These are phyloP conservation scores for Tenodera sinensis DNA, from an alignment of 2,888 invertebrate genomes.

Conservation along the genomic window DNA sequence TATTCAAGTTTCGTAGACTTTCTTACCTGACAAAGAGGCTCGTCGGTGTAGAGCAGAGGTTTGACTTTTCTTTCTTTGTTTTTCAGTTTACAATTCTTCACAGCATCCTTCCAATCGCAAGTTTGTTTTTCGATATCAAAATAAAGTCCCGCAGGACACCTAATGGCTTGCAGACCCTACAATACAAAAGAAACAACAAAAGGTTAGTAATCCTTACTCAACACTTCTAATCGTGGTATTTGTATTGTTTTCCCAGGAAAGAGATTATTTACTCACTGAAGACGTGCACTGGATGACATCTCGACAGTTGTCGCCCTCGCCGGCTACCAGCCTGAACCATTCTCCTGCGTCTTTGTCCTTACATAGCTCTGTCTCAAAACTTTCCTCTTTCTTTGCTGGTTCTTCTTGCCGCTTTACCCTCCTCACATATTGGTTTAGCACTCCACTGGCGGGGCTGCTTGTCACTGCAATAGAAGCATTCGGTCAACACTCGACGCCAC, in stretches of 20 bases:
- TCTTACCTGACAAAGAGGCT: constrained; percentile 67
- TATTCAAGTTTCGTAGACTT: neutral
- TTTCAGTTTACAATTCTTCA: constrained; percentile 89
- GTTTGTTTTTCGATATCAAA: constrained; percentile 95
- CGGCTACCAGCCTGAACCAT: constrained; percentile 88
- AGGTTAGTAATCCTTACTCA: too few species aligned
- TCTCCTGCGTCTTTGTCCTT: constrained; percentile 93
- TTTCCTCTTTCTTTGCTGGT: constrained; percentile 70
- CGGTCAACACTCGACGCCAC: neutral
- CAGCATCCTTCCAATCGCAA: constrained; percentile 90
- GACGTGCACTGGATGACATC: constrained; percentile 94
- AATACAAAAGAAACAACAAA: constrained; percentile 11
- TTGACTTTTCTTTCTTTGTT: constrained; percentile 85
- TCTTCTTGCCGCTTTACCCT: constrained; percentile 54
- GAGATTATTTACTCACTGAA: constrained; percentile 60
- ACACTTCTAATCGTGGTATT: neutral
- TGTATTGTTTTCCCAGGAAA: neutral
- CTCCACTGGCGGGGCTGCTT: neutral
- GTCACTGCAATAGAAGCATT: constrained; percentile 14
- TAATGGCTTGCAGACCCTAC: constrained; percentile 86
- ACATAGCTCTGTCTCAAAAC: constrained; percentile 84
- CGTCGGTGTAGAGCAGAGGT: constrained; percentile 82
- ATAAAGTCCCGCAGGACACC: constrained; percentile 87
- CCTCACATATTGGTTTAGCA: constrained; percentile 18
- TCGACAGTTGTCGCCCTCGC: constrained; percentile 88